Evolutionary conservation across 2,888 invertebrate genomes (phyloP), one percentile per base, ranked within the genome.

Genomic region (Hesperia comma): DNA sequence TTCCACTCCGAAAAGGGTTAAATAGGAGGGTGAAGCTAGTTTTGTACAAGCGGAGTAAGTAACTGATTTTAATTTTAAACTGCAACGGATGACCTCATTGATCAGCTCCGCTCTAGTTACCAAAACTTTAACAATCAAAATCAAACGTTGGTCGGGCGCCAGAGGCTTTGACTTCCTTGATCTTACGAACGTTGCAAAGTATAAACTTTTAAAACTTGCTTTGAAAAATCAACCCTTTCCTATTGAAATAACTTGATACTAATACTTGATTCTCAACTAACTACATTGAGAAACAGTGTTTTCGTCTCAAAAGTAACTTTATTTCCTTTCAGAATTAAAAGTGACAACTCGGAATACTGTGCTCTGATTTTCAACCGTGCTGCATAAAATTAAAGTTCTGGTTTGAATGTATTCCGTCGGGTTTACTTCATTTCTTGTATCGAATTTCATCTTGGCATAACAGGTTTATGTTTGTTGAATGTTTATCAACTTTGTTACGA

Each of bases 141-240:
- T 58, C 54, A 43, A 58, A 66, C 17, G 41, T 66, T 66, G 64
- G 60, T 53, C 2, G 8, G n/a, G 33, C 6, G 64, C 64, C 58
- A 66, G 53, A 58, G 53, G 54, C 64, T 43, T 64, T 37, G 26
- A 37, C 58, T 53, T 51, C 14, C 57, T 33, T 46, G 55, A 32
- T 57, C 46, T 51, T 46, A 56, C 62, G n/a, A 54, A 62, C 41
- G 14, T 63, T 17, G 15, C 26, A 32, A n/a, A 32, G n/a, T n/a
- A n/a, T 32, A 41, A 40, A 26, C 15, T 40, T 32, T 12, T 12
- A 6, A 15, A 15, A 0, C 46, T 46, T 33, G 7, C 19, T 7
- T 19, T 41, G 19, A 43, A 56, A 56, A 49, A 37, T 37, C 21
- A 56, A 56, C 37, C 63, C 41, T 56, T 3, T n/a, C n/a, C 1